A percentile compares a stretch with the other conserved stretches of the same genome.
These are phyloP conservation scores for Pectinophora gossypiella DNA, from an alignment of 1,140 invertebrate genomes.

Conservation along the genomic window DNA sequence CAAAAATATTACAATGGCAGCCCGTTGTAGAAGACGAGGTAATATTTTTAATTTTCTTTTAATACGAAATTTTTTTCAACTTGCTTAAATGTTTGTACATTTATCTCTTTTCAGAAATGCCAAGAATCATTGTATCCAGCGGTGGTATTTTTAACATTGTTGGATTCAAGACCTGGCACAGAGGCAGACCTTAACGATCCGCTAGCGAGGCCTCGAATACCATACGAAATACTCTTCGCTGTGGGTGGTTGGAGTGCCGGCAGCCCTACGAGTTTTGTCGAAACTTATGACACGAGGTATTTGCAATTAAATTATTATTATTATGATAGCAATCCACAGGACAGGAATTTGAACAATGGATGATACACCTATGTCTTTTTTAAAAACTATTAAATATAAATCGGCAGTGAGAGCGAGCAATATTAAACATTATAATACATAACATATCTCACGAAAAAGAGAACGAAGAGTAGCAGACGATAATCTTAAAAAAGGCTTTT, in stretches of 20 bases:
- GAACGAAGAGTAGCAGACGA: too few species aligned
- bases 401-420: too few species aligned
- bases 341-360: too few species aligned
- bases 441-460: too few species aligned
- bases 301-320: too few species aligned
- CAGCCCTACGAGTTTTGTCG: slow-evolving; percentile 85
- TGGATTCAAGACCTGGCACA: slow-evolving; percentile 67
- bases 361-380: too few species aligned
- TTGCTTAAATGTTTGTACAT: slow-evolving; percentile 13
- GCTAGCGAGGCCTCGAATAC: slow-evolving; percentile 78
- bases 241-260: slow-evolving; percentile 88
- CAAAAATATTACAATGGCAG: slow-evolving; percentile 77
- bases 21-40: slow-evolving; percentile 74
- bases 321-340: too few species aligned
- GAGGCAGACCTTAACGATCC: slow-evolving; percentile 77
- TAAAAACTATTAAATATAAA: too few species aligned
- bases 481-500: too few species aligned
- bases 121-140: slow-evolving; percentile 69
- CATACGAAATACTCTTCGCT: slow-evolving; percentile 82
- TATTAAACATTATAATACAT: too few species aligned
- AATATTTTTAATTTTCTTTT: too few species aligned
- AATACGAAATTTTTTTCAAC: too few species aligned
- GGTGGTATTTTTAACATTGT: slow-evolving; percentile 70
- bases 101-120: slow-evolving; percentile 46
- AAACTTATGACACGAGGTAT: slow-evolving; percentile 83